Conservation (phyloP, 2,113 vertebrate genomes). For the Ochotona curzoniae region DNA sequence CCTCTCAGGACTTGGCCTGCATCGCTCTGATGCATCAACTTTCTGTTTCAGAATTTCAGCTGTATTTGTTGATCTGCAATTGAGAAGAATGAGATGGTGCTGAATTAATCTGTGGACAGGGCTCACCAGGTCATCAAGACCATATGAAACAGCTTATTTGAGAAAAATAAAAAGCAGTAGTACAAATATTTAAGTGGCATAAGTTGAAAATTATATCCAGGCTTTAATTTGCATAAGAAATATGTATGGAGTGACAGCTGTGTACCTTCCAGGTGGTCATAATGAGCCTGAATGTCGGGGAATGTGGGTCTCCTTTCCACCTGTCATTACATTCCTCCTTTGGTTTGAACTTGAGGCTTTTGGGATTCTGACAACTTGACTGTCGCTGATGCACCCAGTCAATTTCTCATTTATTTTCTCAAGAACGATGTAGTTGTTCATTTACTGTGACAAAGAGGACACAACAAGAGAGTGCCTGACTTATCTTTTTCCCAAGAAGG, state of each 20-base stretch:
- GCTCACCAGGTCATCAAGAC: not conserved
- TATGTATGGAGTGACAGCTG: not conserved
- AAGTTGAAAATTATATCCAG: not conserved
- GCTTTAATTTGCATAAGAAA: not conserved
- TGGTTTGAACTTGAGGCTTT: not conserved
- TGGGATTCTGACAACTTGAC: not conserved
- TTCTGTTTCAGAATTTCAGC: conserved; percentile 29
- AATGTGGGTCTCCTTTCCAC: not conserved
- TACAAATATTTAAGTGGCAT: not conserved
- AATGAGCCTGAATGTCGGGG: not conserved
- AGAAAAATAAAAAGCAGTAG: conserved; percentile 21
- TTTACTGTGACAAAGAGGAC: not conserved
- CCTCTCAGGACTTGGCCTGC: not conserved
- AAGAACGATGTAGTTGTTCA: not conserved
- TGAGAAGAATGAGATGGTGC: not conserved
- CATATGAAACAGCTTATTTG: not conserved
- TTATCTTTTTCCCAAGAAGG: not conserved
- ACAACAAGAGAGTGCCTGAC: not conserved
- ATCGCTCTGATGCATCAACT: not conserved
- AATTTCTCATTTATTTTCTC: not conserved
- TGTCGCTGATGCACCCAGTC: not conserved
- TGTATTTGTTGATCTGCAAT: not conserved
- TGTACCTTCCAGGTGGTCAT: too few species aligned
- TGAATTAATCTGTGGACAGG: not conserved
- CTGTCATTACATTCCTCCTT: not conserved